These are phyloP conservation scores for Hypercompe scribonia DNA, from an alignment of 2,888 invertebrate genomes.

Conservation along the genomic window DNA sequence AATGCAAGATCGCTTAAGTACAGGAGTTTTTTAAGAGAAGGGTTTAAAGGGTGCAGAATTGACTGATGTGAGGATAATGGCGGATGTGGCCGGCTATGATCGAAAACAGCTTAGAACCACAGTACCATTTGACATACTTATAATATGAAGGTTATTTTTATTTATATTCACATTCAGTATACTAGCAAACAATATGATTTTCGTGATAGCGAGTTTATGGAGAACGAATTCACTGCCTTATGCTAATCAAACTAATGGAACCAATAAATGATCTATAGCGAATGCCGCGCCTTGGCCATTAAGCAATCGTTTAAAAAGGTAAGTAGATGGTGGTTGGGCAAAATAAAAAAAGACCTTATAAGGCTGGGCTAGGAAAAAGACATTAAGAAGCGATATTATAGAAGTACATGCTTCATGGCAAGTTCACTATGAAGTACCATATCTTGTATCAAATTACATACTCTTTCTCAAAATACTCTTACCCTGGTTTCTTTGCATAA, in stretches of 20 bases:
- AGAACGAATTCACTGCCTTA: not conserved
- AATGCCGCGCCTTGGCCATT: not conserved
- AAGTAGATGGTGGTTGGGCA: not conserved
- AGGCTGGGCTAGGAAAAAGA: too few species aligned
- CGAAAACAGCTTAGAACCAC: too few species aligned
- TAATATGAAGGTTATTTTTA: not conserved
- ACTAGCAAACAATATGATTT: not conserved
- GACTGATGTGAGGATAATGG: too few species aligned
- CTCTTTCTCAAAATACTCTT: constrained; percentile 26
- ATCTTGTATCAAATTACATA: not conserved
- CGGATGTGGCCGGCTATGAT: too few species aligned
- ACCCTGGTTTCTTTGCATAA: constrained; percentile 94
- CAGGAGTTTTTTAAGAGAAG: too few species aligned
- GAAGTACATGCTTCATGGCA: too few species aligned
- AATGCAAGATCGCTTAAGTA: too few species aligned
- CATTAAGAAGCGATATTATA: too few species aligned
- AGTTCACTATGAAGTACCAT: too few species aligned
- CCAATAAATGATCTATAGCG: not conserved
- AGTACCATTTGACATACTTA: too few species aligned
- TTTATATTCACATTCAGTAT: not conserved
- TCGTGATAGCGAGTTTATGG: not conserved
- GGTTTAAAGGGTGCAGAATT: too few species aligned
- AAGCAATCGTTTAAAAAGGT: not conserved
- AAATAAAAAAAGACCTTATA: not conserved
- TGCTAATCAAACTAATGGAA: constrained; percentile 2